These are phyloP conservation scores for Amniataba percoides DNA, from an alignment of 2,797 vertebrate genomes.

Conservation along the genomic window DNA sequence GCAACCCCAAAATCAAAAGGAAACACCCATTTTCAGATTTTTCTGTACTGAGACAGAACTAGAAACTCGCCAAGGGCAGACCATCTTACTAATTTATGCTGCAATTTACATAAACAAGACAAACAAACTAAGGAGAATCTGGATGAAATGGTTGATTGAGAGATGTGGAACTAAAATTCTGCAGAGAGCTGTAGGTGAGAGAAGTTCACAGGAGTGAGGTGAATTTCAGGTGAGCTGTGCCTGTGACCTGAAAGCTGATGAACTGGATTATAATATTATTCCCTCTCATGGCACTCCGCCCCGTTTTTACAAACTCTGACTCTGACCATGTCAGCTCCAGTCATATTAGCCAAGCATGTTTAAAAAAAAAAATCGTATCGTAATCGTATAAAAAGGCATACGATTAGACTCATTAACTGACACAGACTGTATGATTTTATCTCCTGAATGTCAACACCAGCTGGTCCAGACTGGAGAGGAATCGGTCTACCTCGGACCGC, in stretches of 20 bases:
- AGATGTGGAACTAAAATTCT: conserved; percentile 8
- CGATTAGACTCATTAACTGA: conserved; percentile 25
- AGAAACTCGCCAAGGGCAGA: background rate
- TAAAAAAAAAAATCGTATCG: conserved; percentile 27
- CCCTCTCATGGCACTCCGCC: background rate
- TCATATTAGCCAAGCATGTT: conserved; percentile 23
- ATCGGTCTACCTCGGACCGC: background rate
- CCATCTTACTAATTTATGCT: background rate
- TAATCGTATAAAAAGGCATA: conserved; percentile 32
- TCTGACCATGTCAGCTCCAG: conserved; percentile 18
- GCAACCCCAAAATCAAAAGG: background rate
- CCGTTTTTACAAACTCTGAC: background rate
- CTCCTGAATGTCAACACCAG: conserved; percentile 27
- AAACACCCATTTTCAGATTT: background rate
- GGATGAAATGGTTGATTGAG: background rate
- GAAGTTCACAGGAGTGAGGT: conserved; percentile 42
- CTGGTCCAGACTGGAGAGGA: background rate
- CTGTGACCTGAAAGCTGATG: conserved; percentile 56
- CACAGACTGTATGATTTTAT: conserved; percentile 3
- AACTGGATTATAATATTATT: conserved; percentile 40
- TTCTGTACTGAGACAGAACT: conserved; percentile 2
- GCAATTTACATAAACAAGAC: background rate
- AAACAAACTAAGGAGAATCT: background rate
- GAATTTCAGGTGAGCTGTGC: conserved; percentile 47
- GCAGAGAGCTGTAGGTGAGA: conserved; percentile 29